A percentile compares a stretch with the other conserved stretches of the same genome.
Evolutionary conservation across 2,888 invertebrate species (phyloP).

Genomic region (Argyresthia goedartella): DNA sequence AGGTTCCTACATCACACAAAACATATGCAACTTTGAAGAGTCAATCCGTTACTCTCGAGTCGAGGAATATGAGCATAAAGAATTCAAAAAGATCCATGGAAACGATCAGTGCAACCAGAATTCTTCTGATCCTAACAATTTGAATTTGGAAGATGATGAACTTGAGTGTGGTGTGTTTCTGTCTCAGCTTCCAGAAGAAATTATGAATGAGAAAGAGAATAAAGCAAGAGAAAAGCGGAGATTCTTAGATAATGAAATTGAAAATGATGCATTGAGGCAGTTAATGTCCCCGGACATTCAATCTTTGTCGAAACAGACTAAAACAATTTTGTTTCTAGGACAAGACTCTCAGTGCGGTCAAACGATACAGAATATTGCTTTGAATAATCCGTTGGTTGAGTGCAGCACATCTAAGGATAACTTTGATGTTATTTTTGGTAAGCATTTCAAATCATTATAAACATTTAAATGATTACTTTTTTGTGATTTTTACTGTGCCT

Average conservation of each 20-base stretch:
- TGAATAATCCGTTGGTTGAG: conserved; percentile 37
- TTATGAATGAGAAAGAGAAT: conserved; percentile 36
- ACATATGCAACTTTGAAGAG: conserved; percentile 42
- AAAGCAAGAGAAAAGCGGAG: conserved; percentile 28
- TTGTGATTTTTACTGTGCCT: neutral
- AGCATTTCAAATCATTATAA: conserved; percentile 14
- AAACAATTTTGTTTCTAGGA: conserved; percentile 50
- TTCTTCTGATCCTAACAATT: conserved; percentile 8
- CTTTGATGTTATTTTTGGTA: conserved; percentile 32
- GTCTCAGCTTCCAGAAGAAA: conserved; percentile 41
- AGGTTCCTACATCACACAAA: conserved; percentile 48
- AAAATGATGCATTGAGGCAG: conserved; percentile 47
- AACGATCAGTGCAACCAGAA: conserved; percentile 17
- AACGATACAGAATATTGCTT: conserved; percentile 53
- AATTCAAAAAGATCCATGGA: conserved; percentile 23
- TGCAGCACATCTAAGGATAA: conserved; percentile 25
- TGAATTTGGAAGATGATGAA: conserved; percentile 36
- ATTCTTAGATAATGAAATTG: conserved; percentile 27
- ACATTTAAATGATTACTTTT: neutral
- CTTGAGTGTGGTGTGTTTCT: conserved; percentile 44
- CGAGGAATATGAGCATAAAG: conserved; percentile 30
- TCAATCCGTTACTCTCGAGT: conserved; percentile 22
- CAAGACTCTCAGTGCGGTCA: conserved; percentile 41
- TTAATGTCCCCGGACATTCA: conserved; percentile 51
- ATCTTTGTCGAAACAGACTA: conserved; percentile 39